These are phyloP conservation scores for Luehdorfia chinensis DNA, from an alignment of 1,140 invertebrate genomes.

Conservation along the genomic window DNA sequence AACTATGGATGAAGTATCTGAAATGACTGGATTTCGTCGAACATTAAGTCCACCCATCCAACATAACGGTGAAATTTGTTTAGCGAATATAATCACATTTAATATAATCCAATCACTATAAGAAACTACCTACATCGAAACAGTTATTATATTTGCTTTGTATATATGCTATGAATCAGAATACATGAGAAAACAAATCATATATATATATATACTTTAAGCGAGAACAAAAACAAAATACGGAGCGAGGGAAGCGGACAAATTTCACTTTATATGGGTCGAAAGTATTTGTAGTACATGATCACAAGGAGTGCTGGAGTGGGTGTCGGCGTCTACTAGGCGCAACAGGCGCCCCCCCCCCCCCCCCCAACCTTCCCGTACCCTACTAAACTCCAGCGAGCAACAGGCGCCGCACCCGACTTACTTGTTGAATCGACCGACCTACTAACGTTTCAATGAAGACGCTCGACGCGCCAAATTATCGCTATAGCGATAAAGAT, in stretches of 20 bases:
- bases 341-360: slow-evolving; percentile 63
- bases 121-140: too few relatives aligned
- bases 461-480: slow-evolving; percentile 49
- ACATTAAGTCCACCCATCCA: too few relatives aligned
- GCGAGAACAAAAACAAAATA: too few relatives aligned
- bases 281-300: slow-evolving; percentile 56
- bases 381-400: slow-evolving; percentile 28
- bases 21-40: too few relatives aligned
- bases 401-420: slow-evolving; percentile 65
- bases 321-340: slow-evolving; percentile 59
- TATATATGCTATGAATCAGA: too few relatives aligned
- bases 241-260: slow-evolving; percentile 15
- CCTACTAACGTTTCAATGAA: slow-evolving; percentile 69
- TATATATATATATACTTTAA: too few relatives aligned
- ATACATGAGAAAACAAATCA: too few relatives aligned
- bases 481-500: slow-evolving; percentile 20
- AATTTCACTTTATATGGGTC: slow-evolving; percentile 46
- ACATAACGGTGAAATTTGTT: too few relatives aligned
- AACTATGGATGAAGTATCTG: too few relatives aligned
- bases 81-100: too few relatives aligned
- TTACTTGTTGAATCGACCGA: slow-evolving; percentile 75
- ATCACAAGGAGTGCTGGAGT: slow-evolving; percentile 37
- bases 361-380: slow-evolving; percentile 13
- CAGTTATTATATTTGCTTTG: too few relatives aligned
- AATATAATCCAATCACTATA: too few relatives aligned